These are phyloP conservation scores for Heterotis niloticus DNA, from an alignment of 2,113 vertebrate species.

Conservation along the genomic window DNA sequence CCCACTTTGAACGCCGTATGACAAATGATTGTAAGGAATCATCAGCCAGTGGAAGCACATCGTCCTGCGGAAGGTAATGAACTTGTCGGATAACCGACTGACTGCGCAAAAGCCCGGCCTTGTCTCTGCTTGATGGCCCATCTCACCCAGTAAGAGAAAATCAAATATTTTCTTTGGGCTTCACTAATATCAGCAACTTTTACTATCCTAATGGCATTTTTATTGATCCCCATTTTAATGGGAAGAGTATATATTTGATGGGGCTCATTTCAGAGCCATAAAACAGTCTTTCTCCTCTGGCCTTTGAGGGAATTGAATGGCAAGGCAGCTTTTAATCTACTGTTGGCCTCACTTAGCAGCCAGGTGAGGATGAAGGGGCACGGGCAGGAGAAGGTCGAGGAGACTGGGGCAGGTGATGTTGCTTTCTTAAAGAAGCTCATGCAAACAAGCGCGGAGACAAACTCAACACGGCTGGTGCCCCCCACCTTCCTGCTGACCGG, in stretches of 20 bases:
- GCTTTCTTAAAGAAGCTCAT: background rate
- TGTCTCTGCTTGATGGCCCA: constrained; percentile 69
- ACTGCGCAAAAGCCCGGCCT: constrained; percentile 64
- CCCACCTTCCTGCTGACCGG: constrained; percentile 61
- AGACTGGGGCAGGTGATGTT: background rate
- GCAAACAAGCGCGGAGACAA: background rate
- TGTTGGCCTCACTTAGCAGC: constrained; percentile 40
- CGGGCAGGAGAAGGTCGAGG: constrained; percentile 58
- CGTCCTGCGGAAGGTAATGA: constrained; percentile 77
- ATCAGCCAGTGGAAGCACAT: constrained; percentile 82
- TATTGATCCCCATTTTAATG: constrained; percentile 87
- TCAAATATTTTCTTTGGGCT: constrained; percentile 90
- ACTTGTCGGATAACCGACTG: constrained; percentile 80
- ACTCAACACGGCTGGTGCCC: constrained; percentile 55
- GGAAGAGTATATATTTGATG: constrained; percentile 90
- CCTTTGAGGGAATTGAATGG: constrained; percentile 69
- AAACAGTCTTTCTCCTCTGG: constrained; percentile 65
- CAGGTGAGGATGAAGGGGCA: background rate
- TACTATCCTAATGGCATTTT: constrained; percentile 89
- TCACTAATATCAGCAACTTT: constrained; percentile 89
- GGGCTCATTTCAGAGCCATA: constrained; percentile 87
- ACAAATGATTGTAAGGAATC: constrained; percentile 87
- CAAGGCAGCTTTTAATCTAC: constrained; percentile 79
- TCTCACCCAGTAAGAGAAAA: constrained; percentile 86
- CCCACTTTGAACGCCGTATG: constrained; percentile 81